Conservation (phyloP, 2,888 invertebrate genomes). For the Meliscaeva auricollis region DNA sequence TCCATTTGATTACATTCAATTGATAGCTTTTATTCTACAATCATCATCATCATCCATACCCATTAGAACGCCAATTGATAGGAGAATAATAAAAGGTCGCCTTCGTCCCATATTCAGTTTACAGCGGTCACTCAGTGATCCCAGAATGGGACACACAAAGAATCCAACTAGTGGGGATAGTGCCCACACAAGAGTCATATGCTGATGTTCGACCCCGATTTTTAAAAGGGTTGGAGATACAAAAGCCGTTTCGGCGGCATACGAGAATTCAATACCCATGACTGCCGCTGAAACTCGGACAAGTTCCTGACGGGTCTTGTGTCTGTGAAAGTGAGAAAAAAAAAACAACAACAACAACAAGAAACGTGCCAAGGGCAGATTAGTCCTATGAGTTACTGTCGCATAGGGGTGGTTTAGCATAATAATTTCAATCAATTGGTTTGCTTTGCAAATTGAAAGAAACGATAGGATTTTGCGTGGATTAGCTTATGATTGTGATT, state of each 20-base stretch:
- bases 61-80: slow-evolving; percentile 94
- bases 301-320: slow-evolving; percentile 91
- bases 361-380: slow-evolving; percentile 54
- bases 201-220: slow-evolving; percentile 95
- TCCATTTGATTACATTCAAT: slow-evolving; percentile 40
- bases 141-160: slow-evolving; percentile 95
- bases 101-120: slow-evolving; percentile 91
- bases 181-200: slow-evolving; percentile 98
- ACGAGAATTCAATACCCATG: slow-evolving; percentile 98
- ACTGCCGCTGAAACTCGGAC: slow-evolving; percentile 96
- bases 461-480: slow-evolving; percentile 66
- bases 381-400: slow-evolving; percentile 29
- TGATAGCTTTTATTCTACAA: slow-evolving; percentile 19
- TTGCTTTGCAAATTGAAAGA: slow-evolving; percentile 65
- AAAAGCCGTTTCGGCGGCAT: slow-evolving; percentile 98
- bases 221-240: slow-evolving; percentile 97
- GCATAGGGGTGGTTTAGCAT: slow-evolving; percentile 28
- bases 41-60: slow-evolving; percentile 85
- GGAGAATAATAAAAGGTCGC: slow-evolving; percentile 94
- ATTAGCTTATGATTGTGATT: slow-evolving; percentile 53
- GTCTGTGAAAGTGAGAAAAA: slow-evolving; percentile 84
- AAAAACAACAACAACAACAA: slow-evolving; percentile 47
- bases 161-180: slow-evolving; percentile 97
- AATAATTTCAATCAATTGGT: slow-evolving; percentile 69
- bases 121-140: slow-evolving; percentile 96